phyloP scores from a whole-genome alignment of 2,888 invertebrate species.

The Choristoneura rosaceana region DNA sequence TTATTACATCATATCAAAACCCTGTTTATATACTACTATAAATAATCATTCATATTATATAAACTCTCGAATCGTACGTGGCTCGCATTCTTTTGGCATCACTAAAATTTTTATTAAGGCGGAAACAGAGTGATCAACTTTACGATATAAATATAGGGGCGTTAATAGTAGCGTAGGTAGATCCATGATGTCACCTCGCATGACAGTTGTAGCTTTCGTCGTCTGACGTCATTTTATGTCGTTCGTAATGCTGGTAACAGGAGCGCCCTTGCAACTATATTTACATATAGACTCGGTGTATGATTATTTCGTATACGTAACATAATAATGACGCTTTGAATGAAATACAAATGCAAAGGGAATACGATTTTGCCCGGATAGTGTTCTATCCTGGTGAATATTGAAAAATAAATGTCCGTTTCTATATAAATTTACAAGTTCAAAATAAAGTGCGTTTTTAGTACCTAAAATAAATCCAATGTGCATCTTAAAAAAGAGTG shows the following conservation, averaged over 20 bases:
- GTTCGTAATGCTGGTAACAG: constrained; percentile 12
- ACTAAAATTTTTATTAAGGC: background rate
- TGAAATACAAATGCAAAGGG: background rate
- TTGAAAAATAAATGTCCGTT: background rate
- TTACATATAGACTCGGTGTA: background rate
- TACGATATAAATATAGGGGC: constrained; percentile 21
- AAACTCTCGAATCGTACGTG: background rate
- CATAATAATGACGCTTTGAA: background rate
- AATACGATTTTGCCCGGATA: background rate
- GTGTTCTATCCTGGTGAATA: background rate
- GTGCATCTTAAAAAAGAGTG: background rate
- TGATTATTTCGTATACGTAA: background rate
- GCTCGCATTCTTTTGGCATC: background rate
- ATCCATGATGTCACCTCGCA: constrained; percentile 54
- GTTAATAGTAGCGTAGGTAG: constrained; percentile 24
- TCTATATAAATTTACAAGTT: background rate
- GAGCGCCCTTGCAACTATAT: constrained; percentile 19
- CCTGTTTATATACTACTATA: too few relatives aligned
- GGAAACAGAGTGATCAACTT: constrained; percentile 27
- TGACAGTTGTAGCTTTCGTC: constrained; percentile 54
- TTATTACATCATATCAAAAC: background rate
- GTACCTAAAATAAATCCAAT: background rate
- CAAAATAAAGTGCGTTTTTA: background rate
- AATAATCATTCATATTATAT: too few relatives aligned
- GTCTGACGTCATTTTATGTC: constrained; percentile 66